phyloP scores from a whole-genome alignment of 2,113 vertebrate genomes.

The Mastomys natalensis region DNA sequence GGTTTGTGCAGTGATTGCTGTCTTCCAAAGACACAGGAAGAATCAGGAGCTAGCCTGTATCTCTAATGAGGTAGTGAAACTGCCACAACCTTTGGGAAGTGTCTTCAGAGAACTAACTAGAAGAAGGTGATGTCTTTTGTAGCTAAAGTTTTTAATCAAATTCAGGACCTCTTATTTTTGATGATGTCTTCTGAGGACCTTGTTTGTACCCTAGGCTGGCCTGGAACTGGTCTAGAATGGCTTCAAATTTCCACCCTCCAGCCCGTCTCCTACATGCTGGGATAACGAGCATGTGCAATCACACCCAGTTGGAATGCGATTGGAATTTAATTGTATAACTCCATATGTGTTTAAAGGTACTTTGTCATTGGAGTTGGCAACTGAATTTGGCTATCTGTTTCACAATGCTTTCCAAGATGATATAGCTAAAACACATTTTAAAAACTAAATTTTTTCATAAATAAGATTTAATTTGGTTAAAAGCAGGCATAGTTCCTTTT shows the following conservation, averaged over 20 bases:
- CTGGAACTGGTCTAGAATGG: neutral
- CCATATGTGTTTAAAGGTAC: neutral
- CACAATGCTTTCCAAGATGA: neutral
- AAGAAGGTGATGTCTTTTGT: neutral
- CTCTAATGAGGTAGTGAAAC: neutral
- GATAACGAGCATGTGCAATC: neutral
- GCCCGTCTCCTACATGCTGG: neutral
- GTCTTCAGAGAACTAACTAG: neutral
- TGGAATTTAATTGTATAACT: neutral
- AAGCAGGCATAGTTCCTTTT: neutral
- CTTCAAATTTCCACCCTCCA: neutral
- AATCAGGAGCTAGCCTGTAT: neutral
- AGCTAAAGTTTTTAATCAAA: neutral
- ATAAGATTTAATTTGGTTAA: neutral
- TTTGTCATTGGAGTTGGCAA: slow-evolving; percentile 41
- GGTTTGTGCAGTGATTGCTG: neutral
- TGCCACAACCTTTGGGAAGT: neutral
- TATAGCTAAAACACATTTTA: slow-evolving; percentile 40
- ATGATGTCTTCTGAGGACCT: neutral
- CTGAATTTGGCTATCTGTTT: slow-evolving; percentile 29
- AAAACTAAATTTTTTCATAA: neutral
- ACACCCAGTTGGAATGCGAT: neutral
- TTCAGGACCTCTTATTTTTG: neutral
- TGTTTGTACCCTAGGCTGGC: neutral
- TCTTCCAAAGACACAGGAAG: neutral